Evolutionary conservation across 2,888 invertebrate species (phyloP), one percentile per base, ranked within the genome.

Genomic region (Torymus aiolomorphi): DNA sequence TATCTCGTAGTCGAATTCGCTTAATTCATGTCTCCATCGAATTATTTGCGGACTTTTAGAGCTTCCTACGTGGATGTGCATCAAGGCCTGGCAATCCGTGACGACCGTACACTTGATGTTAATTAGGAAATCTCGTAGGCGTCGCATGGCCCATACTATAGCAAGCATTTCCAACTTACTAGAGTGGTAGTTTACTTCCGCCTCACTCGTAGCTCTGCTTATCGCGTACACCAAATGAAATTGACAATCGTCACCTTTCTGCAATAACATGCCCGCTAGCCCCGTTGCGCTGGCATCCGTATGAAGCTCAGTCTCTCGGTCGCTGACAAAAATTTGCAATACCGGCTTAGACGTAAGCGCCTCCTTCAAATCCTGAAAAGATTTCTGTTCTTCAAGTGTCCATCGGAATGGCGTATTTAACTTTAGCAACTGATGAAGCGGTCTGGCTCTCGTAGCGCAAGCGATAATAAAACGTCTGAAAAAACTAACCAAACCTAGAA

Each of bases 401-500:
- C 52, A 52, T 52, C 2, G 3, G 52, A 52, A 8, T 1, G 52
- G 52, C 14, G 1, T 5, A 5, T 52, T 52, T 11, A 14, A 2
- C 8, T 52, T 52, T 5, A 52, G 14, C 52, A 52, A 2, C 4
- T 52, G 11, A 5, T 1, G 11, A 2, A 52, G 4, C 1, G 52
- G 52, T 52, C 4, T 52, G 8, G 52, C 52, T 2, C 8, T 2
- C 8, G 11, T 8, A 52, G 52, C 52, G 4, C 52, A 52, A 1
- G 2, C 3, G 4, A 52, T 5, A 14, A 52, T 52, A 52, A 52
- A 52, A 2, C 79, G 74, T 2, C 80, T 66, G 59, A 81, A 84
- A 61, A 83, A 84, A 56, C 81, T 76, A 13, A 82, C 69, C 76
- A 80, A 70, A 16, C 84, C 84, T 31, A 84, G 31, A 31, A 84